Conservation (phyloP, 2,113 vertebrate species). For the Oreotrochilus melanogaster region DNA sequence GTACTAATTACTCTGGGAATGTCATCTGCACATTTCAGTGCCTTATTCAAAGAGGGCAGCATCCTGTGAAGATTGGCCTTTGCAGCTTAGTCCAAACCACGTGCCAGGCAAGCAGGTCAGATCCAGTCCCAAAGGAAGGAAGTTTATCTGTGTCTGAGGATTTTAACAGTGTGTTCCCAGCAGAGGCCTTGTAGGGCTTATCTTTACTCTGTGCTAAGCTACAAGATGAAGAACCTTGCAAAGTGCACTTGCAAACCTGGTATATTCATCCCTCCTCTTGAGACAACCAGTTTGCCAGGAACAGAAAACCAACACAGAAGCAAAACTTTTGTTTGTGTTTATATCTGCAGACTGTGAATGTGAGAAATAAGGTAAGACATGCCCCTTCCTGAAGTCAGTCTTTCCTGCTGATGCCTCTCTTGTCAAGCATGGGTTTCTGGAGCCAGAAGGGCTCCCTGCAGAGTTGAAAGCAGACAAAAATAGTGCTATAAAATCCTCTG, state of each 20-base stretch:
- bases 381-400: neutral
- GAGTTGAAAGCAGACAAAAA: neutral
- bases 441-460: neutral
- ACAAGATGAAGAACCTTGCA: too few relatives aligned
- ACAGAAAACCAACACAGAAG: neutral
- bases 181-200: neutral
- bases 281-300: neutral
- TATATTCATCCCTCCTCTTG: fast-evolving
- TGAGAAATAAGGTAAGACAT: fast-evolving
- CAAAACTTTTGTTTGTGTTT: neutral
- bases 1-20: neutral
- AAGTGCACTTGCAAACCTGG: neutral
- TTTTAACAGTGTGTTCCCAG: neutral
- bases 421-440: neutral
- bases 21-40: neutral
- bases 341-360: neutral
- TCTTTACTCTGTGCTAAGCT: neutral
- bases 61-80: neutral
- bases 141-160: neutral
- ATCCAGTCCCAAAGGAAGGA: neutral
- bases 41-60: neutral
- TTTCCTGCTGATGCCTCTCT: neutral
- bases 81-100: neutral
- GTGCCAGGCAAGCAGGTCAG: neutral
- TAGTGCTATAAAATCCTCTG: neutral